Evolutionary conservation across 2,888 invertebrate species (phyloP).

Genomic region (Elysia crispata): DNA sequence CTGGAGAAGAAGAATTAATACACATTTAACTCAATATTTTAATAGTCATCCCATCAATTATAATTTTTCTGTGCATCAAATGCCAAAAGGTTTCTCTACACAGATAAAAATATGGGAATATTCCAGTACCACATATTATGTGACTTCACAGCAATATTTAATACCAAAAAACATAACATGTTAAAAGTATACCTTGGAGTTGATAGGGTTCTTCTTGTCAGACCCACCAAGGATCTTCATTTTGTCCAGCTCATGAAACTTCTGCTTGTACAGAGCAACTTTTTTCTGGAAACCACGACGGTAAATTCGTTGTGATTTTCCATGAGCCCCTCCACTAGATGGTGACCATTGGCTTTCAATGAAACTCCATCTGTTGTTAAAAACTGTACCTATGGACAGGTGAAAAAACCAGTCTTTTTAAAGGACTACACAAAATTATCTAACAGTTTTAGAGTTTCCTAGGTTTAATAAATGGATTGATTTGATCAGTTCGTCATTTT

Average conservation of each 20-base stretch:
- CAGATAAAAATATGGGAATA: too few relatives aligned
- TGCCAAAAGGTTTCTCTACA: too few relatives aligned
- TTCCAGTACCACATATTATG: too few relatives aligned
- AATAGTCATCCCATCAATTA: too few relatives aligned
- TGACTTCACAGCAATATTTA: too few relatives aligned
- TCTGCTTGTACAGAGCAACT: conserved; percentile 38
- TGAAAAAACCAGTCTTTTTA: neutral
- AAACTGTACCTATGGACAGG: conserved; percentile 23
- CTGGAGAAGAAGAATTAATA: too few relatives aligned
- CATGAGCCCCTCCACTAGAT: conserved; percentile 64
- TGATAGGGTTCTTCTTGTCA: conserved; percentile 28
- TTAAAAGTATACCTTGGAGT: conserved; percentile 26
- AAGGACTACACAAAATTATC: too few relatives aligned
- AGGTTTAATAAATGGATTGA: too few relatives aligned
- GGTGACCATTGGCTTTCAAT: conserved; percentile 87
- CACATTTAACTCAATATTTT: too few relatives aligned
- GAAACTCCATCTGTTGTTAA: conserved; percentile 89
- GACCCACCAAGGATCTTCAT: conserved; percentile 35
- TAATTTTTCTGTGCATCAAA: too few relatives aligned
- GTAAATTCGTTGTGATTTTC: conserved; percentile 65
- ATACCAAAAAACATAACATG: neutral
- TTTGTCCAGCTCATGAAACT: conserved; percentile 41
- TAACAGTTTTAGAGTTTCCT: too few relatives aligned
- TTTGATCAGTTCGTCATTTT: too few relatives aligned
- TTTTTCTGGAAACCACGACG: conserved; percentile 51